Base-by-base conservation (phyloP, 2,888 invertebrate genomes). In the Orchesella flavescens region DNA sequence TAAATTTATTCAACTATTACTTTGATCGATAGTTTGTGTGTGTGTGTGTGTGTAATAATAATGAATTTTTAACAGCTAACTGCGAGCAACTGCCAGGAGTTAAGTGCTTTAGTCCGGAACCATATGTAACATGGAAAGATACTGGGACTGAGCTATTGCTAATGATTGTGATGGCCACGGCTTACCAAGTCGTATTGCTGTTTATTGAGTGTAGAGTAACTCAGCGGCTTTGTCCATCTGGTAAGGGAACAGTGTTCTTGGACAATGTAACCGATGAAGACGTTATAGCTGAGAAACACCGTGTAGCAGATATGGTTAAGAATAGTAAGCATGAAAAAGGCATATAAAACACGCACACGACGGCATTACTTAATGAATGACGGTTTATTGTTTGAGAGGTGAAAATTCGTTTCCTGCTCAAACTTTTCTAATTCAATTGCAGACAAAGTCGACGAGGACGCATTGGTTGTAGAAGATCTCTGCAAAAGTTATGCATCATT, bases 401-500 rank as follows among this genome's bases (percentile, higher is more conserved):
- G n/a, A n/a, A n/a, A n/a, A n/a, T n/a, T n/a, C n/a, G n/a, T n/a
- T n/a, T n/a, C n/a, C n/a, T n/a, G n/a, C n/a, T n/a, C n/a, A n/a
- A n/a, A n/a, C n/a, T n/a, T n/a, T n/a, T n/a, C n/a, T 10, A 3
- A 23, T 4, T 23, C 15, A n/a, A 72, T n/a, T 17, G 44, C 9
- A 12, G 19, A 17, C 13, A 13, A 23, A 12, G n/a, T 19, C 1
- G 9, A 12, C 9, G 46, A 21, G 10, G 23, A 69, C 1, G 69
- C 49, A 5, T 17, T 69, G 69, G 65, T 87, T 43, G 85, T 86
- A 1, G 21, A 83, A 12, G 65, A 84, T 46, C 46, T 87, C 1
- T 73, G 80, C 43, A 86, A 86, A 57, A 78, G 78, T 21, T 87
- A 78, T 87, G 90, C 90, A 0, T 83, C 90, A 0, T 89, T 91